Base-by-base conservation (phyloP, 2,888 invertebrate genomes). In the Prionchulus punctatus region DNA sequence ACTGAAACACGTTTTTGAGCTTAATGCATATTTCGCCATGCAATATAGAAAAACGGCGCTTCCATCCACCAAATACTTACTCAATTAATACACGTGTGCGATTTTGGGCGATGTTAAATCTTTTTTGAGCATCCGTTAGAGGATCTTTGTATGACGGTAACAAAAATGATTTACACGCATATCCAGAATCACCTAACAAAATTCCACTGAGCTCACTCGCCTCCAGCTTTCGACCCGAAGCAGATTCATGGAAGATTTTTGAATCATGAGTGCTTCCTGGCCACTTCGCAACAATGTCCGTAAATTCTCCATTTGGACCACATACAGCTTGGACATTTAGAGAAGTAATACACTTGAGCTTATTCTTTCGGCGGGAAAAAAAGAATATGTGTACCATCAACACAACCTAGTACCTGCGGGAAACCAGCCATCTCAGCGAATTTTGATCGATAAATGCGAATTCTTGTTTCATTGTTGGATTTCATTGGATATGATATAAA, bases 291-390 rank as follows among this genome's bases (percentile, higher is more conserved):
- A 57, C 57, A 25, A 60, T 50, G 52, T 61, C 61, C 0, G 36
- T 30, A 30, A 63, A 59, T 25, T 45, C n/a, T 2, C 47, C 51
- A 1, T 59, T 53, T 7, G n/a, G 36, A 27, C 61, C 55, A 28
- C 36, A 47, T 2, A 64, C 58, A 3, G 61, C 59, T 56, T 64
- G 63, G 2, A 60, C 52, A 45, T 64, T 65, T 1, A 65, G 59
- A 0, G 64, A 61, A 53, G 64, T 62, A 48, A 43, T 62, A 1
- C 52, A 23, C 55, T 65, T 64, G 12, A 36, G 36, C 12, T 7
- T 36, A 18, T 7, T 7, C 18, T 18, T 36, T 36, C 18, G 36
- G 36, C 18, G 36, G 12, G 7, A 36, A 12, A 36, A 36, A 12
- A 12, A 7, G 36, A 36, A 36, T 36, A 18, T 36, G 36, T 7